Evolutionary conservation across 2,797 vertebrate genomes (phyloP).

Genomic region (Lophotriccus pileatus): DNA sequence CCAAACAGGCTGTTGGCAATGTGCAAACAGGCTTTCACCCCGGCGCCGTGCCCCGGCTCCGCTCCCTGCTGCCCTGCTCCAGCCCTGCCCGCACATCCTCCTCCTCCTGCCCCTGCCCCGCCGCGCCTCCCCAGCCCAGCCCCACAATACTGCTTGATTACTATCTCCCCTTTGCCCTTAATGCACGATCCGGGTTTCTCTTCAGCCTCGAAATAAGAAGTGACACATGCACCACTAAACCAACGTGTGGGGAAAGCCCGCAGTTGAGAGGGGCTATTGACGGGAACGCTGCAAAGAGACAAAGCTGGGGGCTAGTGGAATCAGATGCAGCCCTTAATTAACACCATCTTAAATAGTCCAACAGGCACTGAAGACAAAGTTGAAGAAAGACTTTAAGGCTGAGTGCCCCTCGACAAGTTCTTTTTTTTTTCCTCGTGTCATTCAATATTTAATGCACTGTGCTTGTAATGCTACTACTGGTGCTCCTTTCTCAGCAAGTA

Average conservation of each 20-base stretch:
- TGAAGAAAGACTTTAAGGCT: constrained; percentile 79
- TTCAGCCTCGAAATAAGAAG: constrained; percentile 70
- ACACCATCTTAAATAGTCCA: constrained; percentile 78
- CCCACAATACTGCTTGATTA: constrained; percentile 32
- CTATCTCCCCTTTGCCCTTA: constrained; percentile 42
- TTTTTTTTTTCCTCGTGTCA: constrained; percentile 73
- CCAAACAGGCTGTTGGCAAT: constrained; percentile 43
- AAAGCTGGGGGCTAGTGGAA: constrained; percentile 66
- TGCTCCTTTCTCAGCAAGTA: constrained; percentile 78
- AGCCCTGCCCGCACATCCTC: background rate
- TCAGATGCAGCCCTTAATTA: constrained; percentile 80
- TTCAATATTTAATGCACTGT: constrained; percentile 80
- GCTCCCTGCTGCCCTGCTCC: background rate
- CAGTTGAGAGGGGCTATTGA: constrained; percentile 65
- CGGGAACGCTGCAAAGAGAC: constrained; percentile 60
- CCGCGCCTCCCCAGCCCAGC: background rate
- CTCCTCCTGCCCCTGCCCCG: background rate
- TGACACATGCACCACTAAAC: constrained; percentile 69
- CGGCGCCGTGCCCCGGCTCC: background rate
- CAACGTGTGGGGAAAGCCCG: constrained; percentile 41
- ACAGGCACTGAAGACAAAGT: constrained; percentile 75
- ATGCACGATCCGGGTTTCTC: constrained; percentile 47
- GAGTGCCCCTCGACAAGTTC: constrained; percentile 76
- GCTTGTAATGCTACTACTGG: constrained; percentile 75
- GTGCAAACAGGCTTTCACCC: constrained; percentile 44